Base-by-base conservation (phyloP, 2,797 vertebrate species). In the Numenius phaeopus region DNA sequence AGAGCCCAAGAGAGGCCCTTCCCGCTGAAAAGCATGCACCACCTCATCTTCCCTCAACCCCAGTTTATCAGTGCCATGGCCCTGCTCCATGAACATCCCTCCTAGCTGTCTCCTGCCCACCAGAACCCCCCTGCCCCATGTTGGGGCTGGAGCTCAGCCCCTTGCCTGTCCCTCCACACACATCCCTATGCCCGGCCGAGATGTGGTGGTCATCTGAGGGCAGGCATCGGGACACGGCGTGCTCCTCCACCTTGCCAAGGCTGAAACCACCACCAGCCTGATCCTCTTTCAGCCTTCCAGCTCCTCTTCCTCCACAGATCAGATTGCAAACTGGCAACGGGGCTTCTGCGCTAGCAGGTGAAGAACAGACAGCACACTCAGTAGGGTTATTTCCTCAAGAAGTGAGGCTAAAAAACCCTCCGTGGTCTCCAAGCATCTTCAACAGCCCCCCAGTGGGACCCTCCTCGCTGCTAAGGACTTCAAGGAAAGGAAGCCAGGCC, bases 171-270 rank as follows among this genome's bases (percentile, higher is more conserved):
- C 14, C 18, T 26, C 37, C 19, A 26, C 40, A 12, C 30, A 5
- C 3, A 1, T 21, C 44, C 73, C 65, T 29, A 13, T 1, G 0
- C 22, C 57, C 1, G 0, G 29, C 14, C 2, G 1, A 30, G 29
- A 22, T 10, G 9, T 5, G 20, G 61, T 12, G 6, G 37, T 23
- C 44, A 71, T 23, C 73, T 1, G 0, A 7, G 26, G 39, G 59
- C 72, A 57, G 21, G 37, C 17, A 8, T 42, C 2, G 0, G 32
- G 14, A 67, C 29, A 15, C 27, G 4, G 19, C 0, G 0, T 24
- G 37, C 64, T 32, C n/a, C 39, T 57, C 23, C 37, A n/a, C 67
- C 54, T 79, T 23, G 37, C 55, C 75, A 54, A 14, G 30, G 59
- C 58, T 24, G n/a, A 30, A 67, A 13, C 5, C 0, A 6, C 61